A percentile compares a stretch with the other conserved stretches of the same genome.
Conservation (phyloP, 2,797 vertebrate genomes). For the Diceros bicornis region DNA sequence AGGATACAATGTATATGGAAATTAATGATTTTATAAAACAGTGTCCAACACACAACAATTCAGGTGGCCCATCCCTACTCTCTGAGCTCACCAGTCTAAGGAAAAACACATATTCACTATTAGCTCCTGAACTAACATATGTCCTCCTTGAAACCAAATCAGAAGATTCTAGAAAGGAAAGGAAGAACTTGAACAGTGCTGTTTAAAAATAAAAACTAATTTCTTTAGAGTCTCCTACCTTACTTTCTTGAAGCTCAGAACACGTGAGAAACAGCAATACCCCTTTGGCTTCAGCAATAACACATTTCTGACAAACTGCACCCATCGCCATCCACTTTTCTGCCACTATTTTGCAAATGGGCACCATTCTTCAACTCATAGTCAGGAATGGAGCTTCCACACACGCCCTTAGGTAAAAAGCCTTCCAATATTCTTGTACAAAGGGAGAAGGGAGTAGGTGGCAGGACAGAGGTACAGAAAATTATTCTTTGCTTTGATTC, state of each 20-base stretch:
- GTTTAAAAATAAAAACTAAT: background rate
- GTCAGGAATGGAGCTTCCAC: background rate
- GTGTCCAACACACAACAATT: background rate
- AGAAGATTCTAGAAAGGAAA: constrained; percentile 39
- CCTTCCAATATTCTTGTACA: background rate
- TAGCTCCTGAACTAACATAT: background rate
- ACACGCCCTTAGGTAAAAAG: background rate
- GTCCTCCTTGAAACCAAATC: background rate
- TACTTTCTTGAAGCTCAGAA: background rate
- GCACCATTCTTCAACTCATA: background rate
- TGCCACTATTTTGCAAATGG: background rate
- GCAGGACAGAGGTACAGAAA: background rate
- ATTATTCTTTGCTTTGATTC: background rate
- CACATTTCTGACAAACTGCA: background rate
- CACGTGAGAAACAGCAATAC: background rate
- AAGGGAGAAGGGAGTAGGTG: background rate
- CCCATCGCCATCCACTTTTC: background rate
- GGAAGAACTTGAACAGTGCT: background rate
- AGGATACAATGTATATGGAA: background rate
- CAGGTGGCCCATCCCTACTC: background rate
- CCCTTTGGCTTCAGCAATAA: background rate
- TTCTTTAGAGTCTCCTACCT: background rate
- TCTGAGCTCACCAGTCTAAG: background rate
- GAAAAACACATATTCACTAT: background rate
- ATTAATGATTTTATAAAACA: background rate